Evolutionary conservation across 1,140 invertebrate species (phyloP), one percentile per base, ranked within the genome.

Genomic region (Metopolophium dirhodum): DNA sequence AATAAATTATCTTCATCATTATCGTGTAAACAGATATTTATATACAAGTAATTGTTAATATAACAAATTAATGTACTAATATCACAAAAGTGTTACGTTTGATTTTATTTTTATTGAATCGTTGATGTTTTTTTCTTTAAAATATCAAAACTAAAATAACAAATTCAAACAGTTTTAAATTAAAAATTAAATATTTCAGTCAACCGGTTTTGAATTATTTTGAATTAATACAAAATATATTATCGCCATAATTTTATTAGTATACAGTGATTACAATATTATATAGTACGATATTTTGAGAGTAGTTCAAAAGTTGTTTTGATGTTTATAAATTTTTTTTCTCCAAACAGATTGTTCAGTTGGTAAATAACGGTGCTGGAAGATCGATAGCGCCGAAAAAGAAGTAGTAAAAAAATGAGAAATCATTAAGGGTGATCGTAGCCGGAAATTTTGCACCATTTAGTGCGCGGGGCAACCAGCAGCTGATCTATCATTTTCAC

Each of bases 401-500:
- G 37, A 23, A 83, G 49, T 54, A 54, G n/a, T 54, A 82, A 83
- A 92, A 91, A 92, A 83, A 82, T 77, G 90, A 92, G 90, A 83
- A 92, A 92, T 92, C 90, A 92, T 92, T 92, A 92, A 92, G 47
- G 47, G 35, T 47, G 41, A 83, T 92, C 68, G 90, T 47, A 47
- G 41, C 57, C 90, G 90, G 90, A 92, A 92, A 83, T 93, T 90
- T 93, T 45, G 77, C 14, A 54, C 47, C 82, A 86, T 93, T 93
- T 86, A 93, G 47, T 37, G 82, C 49, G 26, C n/a, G n/a, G 77
- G 54, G 26, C n/a, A 37, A 51, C 91, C 49, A 26, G 37, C 49
- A 41, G 49, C 47, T 93, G 91, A 93, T 93, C 77, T 93, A 93
- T 93, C 68, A 93, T 93, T 86, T 93, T 85, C 22, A 26, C 82